Conservation (phyloP, 2,888 invertebrate species). For the Oligia strigilis region DNA sequence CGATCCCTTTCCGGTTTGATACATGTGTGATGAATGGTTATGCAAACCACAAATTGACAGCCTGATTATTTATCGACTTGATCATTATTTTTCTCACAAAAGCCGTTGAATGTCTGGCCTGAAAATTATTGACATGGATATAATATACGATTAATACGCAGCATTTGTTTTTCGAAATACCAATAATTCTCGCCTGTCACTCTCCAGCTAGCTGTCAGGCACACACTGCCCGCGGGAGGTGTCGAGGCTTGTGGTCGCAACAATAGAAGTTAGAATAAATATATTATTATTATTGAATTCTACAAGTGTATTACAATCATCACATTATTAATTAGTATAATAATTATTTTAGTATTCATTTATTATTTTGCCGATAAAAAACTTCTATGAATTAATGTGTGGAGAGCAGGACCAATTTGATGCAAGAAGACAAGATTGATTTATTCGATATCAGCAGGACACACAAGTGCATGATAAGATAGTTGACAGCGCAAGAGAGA, state of each 20-base stretch:
- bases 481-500: not conserved
- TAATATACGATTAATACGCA: not conserved
- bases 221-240: constrained; percentile 10
- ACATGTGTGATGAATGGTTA: not conserved
- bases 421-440: not conserved
- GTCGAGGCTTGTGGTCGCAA: constrained; percentile 14
- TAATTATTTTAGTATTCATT: not conserved
- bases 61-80: not conserved
- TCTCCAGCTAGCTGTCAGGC: constrained; percentile 27
- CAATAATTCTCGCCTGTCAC: not conserved
- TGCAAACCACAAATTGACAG: not conserved
- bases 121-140: constrained; percentile 17
- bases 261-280: constrained; percentile 14
- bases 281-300: not conserved
- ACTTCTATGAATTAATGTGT: not conserved
- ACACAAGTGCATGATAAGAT: not conserved
- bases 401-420: not conserved
- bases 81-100: not conserved
- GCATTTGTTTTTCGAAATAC: constrained; percentile 10
- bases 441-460: not conserved
- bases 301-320: not conserved
- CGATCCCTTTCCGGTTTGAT: too few relatives aligned
- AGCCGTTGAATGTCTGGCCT: not conserved
- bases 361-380: not conserved
- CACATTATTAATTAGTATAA: too few relatives aligned